Evolutionary conservation across 2,888 invertebrate genomes (phyloP), one percentile per base, ranked within the genome.

Genomic region (Latrodectus elegans): DNA sequence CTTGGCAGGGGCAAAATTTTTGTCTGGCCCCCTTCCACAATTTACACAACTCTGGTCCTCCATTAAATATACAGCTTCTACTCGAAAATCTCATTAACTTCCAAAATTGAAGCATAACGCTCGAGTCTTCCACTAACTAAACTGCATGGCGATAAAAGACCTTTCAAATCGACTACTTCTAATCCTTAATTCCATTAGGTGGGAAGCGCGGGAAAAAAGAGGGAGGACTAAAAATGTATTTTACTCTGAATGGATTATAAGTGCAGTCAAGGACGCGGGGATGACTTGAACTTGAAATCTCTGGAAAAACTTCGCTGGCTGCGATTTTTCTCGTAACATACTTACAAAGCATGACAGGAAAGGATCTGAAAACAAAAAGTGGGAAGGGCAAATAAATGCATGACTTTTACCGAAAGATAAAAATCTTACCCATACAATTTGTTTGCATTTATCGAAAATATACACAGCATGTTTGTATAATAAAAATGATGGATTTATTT

Each of bases 111-210:
- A 74, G 60, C 52, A 49, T 17, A 72, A 64, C 17, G 55, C 38
- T 65, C 49, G 64, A 12, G 71, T 26, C 3, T 79, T 80, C 72
- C 49, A 64, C 72, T 60, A 64, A 22, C 72, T 38, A 38, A 38
- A 38, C 38, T 70, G 52, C 38, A 65, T 51, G 73, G 64, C 67
- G 52, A 65, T 74, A 74, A 74, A 74, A 53, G 74, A 51, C 68
- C 60, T 82, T 82, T 82, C 65, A 72, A 82, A 51, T 55, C 49
- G 26, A 53, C 74, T 15, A 38, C 8, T 55, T 10, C 60, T 73
- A 82, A 82, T 82, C 75, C 68, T 9, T 82, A 75, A 75, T 82
- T 82, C 82, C 55, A 82, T 74, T 82, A 82, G 49, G 11, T 22
- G 22, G 52, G 12, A 38, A 38, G 6, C 38, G 38, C 38, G 38